Evolutionary conservation across 2,888 invertebrate species (phyloP).

Genomic region (Chirona hameri): DNA sequence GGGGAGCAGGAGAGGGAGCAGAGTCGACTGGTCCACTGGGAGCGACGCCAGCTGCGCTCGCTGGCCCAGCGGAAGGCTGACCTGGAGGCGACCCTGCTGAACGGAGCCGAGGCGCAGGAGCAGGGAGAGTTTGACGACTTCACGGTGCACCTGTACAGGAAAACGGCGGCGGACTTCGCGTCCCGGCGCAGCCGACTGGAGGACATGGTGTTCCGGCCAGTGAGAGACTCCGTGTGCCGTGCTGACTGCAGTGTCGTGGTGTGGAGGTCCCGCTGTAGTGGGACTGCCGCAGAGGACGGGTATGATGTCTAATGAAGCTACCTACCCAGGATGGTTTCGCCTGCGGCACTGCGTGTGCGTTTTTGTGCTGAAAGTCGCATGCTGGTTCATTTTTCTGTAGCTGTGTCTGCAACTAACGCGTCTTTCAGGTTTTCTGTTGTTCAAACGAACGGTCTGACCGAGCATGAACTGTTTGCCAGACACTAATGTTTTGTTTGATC

Average conservation of each 20-base stretch:
- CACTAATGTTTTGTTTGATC: no score
- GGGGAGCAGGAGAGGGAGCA: not conserved
- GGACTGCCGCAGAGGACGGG: no score
- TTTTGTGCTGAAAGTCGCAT: no score
- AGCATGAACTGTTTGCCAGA: no score
- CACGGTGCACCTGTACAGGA: conserved; percentile 74
- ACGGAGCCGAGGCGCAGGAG: not conserved
- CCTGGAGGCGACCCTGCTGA: not conserved
- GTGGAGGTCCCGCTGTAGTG: not conserved
- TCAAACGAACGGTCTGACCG: no score
- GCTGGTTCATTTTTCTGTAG: no score
- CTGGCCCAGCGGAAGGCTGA: not conserved
- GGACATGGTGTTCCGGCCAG: not conserved
- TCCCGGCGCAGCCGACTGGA: not conserved
- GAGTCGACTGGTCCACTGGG: not conserved
- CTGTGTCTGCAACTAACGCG: no score
- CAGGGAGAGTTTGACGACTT: not conserved
- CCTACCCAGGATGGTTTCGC: no score
- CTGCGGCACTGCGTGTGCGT: no score
- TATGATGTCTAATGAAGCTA: no score
- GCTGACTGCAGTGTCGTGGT: not conserved
- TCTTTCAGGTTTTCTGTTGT: no score
- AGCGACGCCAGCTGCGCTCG: not conserved
- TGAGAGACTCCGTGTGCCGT: not conserved
- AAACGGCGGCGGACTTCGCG: conserved; percentile 77